Base-by-base conservation (phyloP, 2,888 invertebrate species). In the Ornithoptera alexandrae region DNA sequence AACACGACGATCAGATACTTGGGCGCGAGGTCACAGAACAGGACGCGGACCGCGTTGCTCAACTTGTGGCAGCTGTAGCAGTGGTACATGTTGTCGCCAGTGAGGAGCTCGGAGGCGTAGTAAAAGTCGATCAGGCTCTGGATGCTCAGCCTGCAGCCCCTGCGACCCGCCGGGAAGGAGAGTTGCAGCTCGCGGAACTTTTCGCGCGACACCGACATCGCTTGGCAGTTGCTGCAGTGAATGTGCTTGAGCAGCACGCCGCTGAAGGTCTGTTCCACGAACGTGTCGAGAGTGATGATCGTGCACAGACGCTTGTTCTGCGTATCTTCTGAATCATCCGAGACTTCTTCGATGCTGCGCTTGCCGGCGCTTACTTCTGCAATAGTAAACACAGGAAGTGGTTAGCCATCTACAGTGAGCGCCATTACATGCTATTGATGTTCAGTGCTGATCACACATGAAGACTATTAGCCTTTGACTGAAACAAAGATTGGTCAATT, bases 171-270 rank as follows among this genome's bases (percentile, higher is more conserved):
- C 0, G 96, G 96, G 85, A 96, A 96, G 0, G 96, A 95, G 1
- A 97, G 88, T 76, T 96, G 96, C 18, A 98, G 88, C 77, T 97
- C 97, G 7, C 96, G 94, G 87, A 97, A 97, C 66, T 94, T 94
- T 82, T 97, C 97, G 0, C 94, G 94, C 36, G 95, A 95, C 68
- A 95, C 93, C 1, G 97, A 97, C 69, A 95, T 94, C 8, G 94
- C 94, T 68, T 94, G 92, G 81, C 97, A 98, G 65, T 93, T 94
- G 20, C 94, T 92, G 83, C 97, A 98, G 75, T 94, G 94, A 50
- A 96, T 95, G 0, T 95, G 95, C 0, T 96, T 96, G 10, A 95
- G 93, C 42, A 96, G 89, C 69, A 95, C 95, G 0, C 97, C 97
- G 0, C 96, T 96, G 78, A 97, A 97, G 68, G 95, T 94, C 72